phyloP scores from a whole-genome alignment of 2,113 vertebrate species.

The Oreochromis spilurus region DNA sequence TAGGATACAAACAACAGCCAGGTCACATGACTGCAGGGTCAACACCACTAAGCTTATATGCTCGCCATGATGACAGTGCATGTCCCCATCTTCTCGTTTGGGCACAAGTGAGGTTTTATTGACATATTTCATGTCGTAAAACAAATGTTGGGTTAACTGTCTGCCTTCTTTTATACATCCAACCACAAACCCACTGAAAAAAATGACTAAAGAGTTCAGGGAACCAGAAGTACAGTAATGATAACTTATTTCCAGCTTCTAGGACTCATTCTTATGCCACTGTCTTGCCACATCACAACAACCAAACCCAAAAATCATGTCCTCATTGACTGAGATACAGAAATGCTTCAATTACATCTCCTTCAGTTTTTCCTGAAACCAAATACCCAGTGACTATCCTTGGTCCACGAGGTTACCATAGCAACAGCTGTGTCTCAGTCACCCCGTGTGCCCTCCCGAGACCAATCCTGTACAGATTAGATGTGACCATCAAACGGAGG shows the following conservation, averaged over 20 bases:
- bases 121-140: neutral
- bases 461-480: conserved; percentile 45
- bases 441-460: neutral
- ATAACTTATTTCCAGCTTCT: neutral
- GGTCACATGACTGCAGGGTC: neutral
- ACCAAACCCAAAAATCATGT: neutral
- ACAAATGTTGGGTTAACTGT: neutral
- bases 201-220: neutral
- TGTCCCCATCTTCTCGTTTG: neutral
- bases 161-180: neutral
- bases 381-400: conserved; percentile 13
- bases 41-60: neutral
- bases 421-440: conserved; percentile 30
- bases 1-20: neutral
- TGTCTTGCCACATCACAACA: neutral
- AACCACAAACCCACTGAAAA: neutral
- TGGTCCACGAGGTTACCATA: conserved; percentile 19
- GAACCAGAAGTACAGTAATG: neutral
- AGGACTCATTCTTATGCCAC: neutral
- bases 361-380: neutral
- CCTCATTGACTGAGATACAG: neutral
- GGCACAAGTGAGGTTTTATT: neutral
- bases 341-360: neutral
- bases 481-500: conserved; percentile 23
- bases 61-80: neutral